These are phyloP conservation scores for Schizopygopsis pylzovi DNA, from an alignment of 2,797 vertebrate species.

Conservation along the genomic window DNA sequence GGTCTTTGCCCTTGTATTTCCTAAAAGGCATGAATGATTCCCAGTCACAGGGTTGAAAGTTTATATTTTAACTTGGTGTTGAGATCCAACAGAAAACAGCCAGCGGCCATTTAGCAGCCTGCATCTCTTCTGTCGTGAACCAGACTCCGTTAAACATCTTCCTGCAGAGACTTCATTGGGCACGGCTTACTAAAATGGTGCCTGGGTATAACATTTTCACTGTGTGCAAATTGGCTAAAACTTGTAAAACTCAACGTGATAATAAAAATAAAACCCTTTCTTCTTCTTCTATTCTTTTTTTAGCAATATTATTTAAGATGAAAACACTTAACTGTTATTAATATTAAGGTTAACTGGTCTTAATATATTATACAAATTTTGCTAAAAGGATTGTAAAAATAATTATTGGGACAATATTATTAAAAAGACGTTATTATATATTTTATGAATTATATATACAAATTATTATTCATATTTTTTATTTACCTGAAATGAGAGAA, in stretches of 20 bases:
- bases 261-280: not conserved
- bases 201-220: conserved; percentile 49
- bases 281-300: not conserved
- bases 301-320: not conserved
- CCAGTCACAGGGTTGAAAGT: not conserved
- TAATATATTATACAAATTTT: not conserved
- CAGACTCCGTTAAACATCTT: conserved; percentile 6
- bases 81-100: not conserved
- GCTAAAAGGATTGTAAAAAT: not conserved
- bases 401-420: no score
- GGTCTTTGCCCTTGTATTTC: conserved; percentile 28
- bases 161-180: conserved; percentile 6
- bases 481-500: not conserved
- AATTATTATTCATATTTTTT: not conserved
- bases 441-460: not conserved
- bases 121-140: conserved; percentile 2
- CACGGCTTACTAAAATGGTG: conserved; percentile 46
- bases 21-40: conserved; percentile 32
- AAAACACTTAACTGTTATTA: not conserved
- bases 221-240: conserved; percentile 48
- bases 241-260: not conserved
- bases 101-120: conserved; percentile 16
- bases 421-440: no score
- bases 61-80: not conserved
- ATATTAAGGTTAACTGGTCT: not conserved